phyloP scores from a whole-genome alignment of 2,797 vertebrate species.

The Parauchenoglanis ngamensis region DNA sequence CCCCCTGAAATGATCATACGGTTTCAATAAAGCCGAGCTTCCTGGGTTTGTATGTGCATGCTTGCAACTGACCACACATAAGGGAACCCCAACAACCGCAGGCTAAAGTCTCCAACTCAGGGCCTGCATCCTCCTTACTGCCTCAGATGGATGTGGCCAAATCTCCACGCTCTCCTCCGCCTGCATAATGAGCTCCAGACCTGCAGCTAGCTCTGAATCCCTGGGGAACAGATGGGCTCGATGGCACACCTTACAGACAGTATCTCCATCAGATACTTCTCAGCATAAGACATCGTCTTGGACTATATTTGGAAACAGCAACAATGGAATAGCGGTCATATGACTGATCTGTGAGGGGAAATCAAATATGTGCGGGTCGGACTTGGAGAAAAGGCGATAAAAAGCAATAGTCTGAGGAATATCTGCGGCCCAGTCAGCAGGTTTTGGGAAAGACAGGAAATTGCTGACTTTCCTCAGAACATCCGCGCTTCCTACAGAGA shows the following conservation, averaged over 20 bases:
- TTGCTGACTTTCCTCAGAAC: not conserved
- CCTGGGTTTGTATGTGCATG: conserved; percentile 8
- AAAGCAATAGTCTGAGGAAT: conserved; percentile 12
- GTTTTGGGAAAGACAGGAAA: not conserved
- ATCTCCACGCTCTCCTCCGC: conserved; percentile 58
- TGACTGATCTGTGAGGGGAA: conserved; percentile 27
- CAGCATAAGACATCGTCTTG: conserved; percentile 36
- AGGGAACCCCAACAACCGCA: conserved; percentile 40
- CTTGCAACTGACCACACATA: conserved; percentile 37
- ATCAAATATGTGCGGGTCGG: conserved; percentile 2
- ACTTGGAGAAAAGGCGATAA: conserved; percentile 15
- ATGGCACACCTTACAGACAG: conserved; percentile 29
- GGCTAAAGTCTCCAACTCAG: conserved; percentile 38
- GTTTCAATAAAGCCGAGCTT: conserved; percentile 40
- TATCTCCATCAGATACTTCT: conserved; percentile 30
- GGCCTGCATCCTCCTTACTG: conserved; percentile 44
- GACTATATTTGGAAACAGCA: conserved; percentile 39
- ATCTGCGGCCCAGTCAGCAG: conserved; percentile 1
- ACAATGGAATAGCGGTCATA: not conserved
- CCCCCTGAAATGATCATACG: conserved; percentile 35
- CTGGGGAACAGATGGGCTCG: conserved; percentile 25
- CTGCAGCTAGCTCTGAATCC: conserved; percentile 58
- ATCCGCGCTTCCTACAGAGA: not conserved
- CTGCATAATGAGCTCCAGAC: conserved; percentile 59
- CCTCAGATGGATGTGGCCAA: conserved; percentile 59